These are phyloP conservation scores for Actinia tenebrosa DNA, from an alignment of 64 coral and sea anemone species.

Conservation along the genomic window DNA sequence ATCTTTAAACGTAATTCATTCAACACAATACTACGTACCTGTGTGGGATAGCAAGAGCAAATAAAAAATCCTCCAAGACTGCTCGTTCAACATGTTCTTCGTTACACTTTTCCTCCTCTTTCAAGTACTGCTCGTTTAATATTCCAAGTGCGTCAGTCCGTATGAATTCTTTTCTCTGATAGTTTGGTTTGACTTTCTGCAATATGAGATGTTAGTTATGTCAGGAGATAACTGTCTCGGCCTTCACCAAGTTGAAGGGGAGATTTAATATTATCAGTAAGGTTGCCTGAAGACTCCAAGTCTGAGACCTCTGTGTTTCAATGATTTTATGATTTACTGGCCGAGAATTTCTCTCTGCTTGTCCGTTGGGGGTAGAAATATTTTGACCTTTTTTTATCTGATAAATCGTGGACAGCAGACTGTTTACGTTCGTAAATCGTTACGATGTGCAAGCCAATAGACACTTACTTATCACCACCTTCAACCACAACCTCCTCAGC, in stretches of 20 bases:
- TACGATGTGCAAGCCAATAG: background rate
- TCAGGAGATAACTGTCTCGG: background rate
- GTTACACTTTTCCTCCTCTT: background rate
- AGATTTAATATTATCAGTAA: background rate
- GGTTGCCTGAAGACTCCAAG: background rate
- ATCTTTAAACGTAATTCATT: background rate
- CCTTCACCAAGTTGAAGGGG: background rate
- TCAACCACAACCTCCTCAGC: background rate
- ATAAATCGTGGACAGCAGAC: slow-evolving; percentile 6
- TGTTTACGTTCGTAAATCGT: slow-evolving; percentile 5
- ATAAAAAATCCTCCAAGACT: background rate
- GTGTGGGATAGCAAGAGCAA: background rate
- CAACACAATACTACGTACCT: background rate
- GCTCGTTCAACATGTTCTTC: background rate
- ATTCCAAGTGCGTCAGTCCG: background rate
- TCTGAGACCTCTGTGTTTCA: background rate
- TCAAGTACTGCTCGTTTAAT: background rate
- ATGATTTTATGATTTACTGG: slow-evolving; percentile 11
- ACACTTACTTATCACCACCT: slow-evolving; percentile 2
- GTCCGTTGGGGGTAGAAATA: slow-evolving; percentile 6
- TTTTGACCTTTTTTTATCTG: slow-evolving; percentile 11
- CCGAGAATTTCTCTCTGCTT: background rate
- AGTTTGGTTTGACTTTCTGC: background rate
- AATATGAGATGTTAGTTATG: background rate
- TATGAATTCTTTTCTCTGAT: background rate